A percentile compares a stretch with the other conserved stretches of the same genome.
phyloP scores from a whole-genome alignment of 2,113 vertebrate genomes.

The Pterocles gutturalis region DNA sequence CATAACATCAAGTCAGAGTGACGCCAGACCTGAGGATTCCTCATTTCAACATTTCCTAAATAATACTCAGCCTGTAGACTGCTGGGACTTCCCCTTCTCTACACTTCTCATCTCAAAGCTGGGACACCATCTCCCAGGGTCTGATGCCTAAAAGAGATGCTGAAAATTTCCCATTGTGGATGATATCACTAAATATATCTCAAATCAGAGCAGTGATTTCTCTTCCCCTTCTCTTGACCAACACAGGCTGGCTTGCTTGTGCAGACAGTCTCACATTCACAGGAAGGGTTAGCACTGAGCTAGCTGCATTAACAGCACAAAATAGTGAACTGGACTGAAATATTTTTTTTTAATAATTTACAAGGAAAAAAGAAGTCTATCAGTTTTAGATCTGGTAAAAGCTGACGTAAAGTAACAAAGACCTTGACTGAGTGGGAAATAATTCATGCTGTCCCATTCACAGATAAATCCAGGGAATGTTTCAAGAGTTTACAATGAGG shows the following conservation, averaged over 20 bases:
- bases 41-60: neutral
- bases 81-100: neutral
- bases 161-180: neutral
- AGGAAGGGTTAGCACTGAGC: neutral
- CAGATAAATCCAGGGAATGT: neutral
- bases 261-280: neutral
- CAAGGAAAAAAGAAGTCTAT: neutral
- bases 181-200: neutral
- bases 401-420: neutral
- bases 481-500: neutral
- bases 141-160: neutral
- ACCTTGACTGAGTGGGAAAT: neutral
- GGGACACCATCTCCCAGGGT: neutral
- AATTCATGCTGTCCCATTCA: neutral
- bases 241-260: neutral
- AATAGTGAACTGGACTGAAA: neutral
- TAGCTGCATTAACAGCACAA: neutral
- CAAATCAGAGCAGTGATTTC: neutral
- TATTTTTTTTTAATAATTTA: too few relatives aligned
- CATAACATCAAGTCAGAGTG: accelerated
- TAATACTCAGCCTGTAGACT: neutral
- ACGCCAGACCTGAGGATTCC: neutral
- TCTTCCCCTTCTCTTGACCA: neutral
- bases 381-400: neutral
- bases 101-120: neutral